Conservation (phyloP, 2,797 vertebrate species). For the Tachyglossus aculeatus region DNA sequence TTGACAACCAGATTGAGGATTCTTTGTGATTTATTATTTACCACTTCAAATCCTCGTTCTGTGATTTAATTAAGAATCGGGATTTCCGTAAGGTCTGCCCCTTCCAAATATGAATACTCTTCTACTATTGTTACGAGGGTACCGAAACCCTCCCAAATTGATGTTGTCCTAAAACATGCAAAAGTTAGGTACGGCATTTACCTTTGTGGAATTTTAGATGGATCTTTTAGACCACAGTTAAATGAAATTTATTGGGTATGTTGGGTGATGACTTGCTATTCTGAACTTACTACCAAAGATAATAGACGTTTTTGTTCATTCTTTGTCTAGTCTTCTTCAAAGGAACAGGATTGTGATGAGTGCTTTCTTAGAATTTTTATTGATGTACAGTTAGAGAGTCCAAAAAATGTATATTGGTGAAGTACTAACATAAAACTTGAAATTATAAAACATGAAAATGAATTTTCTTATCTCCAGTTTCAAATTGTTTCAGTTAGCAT, state of each 20-base stretch:
- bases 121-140: conserved; percentile 17
- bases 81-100: conserved; percentile 66
- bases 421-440: background rate
- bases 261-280: conserved; percentile 42
- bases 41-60: conserved; percentile 77
- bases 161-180: conserved; percentile 29
- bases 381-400: too few relatives aligned
- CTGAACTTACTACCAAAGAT: background rate
- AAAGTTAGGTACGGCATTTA: background rate
- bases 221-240: conserved; percentile 29
- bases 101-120: conserved; percentile 59
- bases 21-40: conserved; percentile 87
- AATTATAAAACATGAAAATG: background rate
- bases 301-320: background rate
- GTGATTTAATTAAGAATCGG: conserved; percentile 81
- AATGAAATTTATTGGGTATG: conserved; percentile 19
- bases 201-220: conserved; percentile 28
- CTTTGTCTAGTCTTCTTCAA: background rate
- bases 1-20: conserved; percentile 85
- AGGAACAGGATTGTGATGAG: conserved; percentile 19
- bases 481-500: background rate
- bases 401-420: too few relatives aligned
- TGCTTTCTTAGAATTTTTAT: conserved; percentile 2
- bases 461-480: conserved; percentile 15
- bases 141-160: conserved; percentile 20